Evolutionary conservation across 2,113 vertebrate species (phyloP), one percentile per base, ranked within the genome.

Genomic region (Cyanoramphus novaezelandiae): DNA sequence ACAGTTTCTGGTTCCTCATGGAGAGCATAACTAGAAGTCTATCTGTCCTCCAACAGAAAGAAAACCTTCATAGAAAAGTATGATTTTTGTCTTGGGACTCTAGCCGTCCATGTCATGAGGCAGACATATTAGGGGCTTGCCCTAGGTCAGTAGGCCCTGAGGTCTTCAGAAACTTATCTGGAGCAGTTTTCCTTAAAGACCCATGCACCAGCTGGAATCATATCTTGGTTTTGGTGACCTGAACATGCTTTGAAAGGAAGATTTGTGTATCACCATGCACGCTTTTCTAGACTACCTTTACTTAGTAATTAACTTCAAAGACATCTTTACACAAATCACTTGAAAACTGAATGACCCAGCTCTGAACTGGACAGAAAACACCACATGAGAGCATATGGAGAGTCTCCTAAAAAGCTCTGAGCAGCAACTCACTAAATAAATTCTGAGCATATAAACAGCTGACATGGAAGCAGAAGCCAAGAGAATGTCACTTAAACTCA

Each of bases 251-350:
- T 35, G 35, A 84, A 86, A 3, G 4, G 46, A 91, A 77, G 35
- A 79, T 5, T 11, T 2, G 0, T 1, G 7, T 33, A 85, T 21
- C 14, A 59, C 1, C 0, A 50, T 21, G 17, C 35, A 47, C 28
- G 39, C 17, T 52, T 55, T 79, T 77, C 41, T 62, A 74, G 29
- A 69, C 8, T 57, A 65, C 21, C 27, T 77, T 88, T 86, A 47
- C 24, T 43, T 35, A 46, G 46, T 44, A 85, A 52, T 44, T 76
- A 83, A 86, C 17, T 80, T 83, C n/a, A 76, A 85, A 90, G 47
- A 19, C 37, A 71, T 14, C n/a, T 72, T 83, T 3, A 7, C 24
- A 70, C 25, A 71, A 86, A 47, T 43, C 0, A 1, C 39, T 50
- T 81, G 44, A 81, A 81, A 83, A 59, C 23, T 21, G 63, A 72